Evolutionary conservation across 37 sponge, comb jelly and placozoan species (phyloP), one percentile per base, ranked within the genome.

Genomic region (Beroe forskalii): DNA sequence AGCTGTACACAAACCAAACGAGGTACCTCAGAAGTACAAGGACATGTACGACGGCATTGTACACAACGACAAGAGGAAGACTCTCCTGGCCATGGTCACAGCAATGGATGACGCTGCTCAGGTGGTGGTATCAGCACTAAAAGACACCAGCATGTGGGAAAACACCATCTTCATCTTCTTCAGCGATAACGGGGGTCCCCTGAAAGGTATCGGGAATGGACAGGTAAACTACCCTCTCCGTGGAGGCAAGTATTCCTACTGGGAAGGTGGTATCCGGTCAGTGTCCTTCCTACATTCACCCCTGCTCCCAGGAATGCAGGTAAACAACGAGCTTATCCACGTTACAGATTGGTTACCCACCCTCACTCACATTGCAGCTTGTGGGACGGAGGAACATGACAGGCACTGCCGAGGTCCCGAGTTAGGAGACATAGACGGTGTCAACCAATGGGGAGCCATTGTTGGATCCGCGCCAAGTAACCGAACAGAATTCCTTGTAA

Each of bases 211-310:
- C n/a, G n/a, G n/a, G n/a, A n/a, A n/a, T n/a, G 86, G 86, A 6
- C 86, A 80, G 86, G n/a, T n/a, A 1, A 80, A 80, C 27, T 80
- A 80, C 55, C 86, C 86, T n/a, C 86, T 80, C 4, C n/a, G 86
- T 28, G 86, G 86, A 44, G 86, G 55, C 9, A 80, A 80, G 40
- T 43, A 24, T 4, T 41, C 55, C 22, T 44, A 44, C 48, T 80
- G 86, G 86, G 86, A 80, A 55, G 86, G 86, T 33, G 86, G 86
- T 25, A 80, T 80, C 86, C 27, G 86, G 28, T 44, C 86, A 40
- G 27, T 55, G 8, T 17, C 86, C n/a, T 80, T 80, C 55, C 8
- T 80, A 4, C 44, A 80, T 55, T 80, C 86, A 1, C 86, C 86
- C 40, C 86, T 80, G 1, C 44, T 80, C n/a, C n/a, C n/a, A n/a